Conservation (phyloP, 2,113 vertebrate genomes). For the Ptilonorhynchus violaceus region DNA sequence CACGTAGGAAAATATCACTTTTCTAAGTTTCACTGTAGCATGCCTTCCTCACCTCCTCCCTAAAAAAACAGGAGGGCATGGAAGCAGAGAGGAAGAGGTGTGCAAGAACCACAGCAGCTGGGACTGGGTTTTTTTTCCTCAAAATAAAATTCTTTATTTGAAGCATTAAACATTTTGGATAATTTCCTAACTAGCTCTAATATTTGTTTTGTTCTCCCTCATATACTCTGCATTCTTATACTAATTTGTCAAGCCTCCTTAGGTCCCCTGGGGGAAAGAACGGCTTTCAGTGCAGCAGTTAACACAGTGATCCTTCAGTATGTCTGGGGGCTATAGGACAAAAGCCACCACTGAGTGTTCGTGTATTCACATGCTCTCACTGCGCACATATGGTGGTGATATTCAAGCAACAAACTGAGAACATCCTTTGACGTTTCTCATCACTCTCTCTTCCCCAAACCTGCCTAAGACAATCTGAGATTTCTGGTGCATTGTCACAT, state of each 20-base stretch:
- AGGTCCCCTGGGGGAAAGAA: background rate
- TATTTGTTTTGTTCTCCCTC: background rate
- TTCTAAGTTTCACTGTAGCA: background rate
- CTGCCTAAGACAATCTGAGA: background rate
- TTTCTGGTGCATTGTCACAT: background rate
- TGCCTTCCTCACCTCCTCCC: background rate
- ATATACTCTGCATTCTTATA: background rate
- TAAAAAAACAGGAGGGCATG: background rate
- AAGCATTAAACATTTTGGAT: background rate
- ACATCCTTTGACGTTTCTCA: background rate
- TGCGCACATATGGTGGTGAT: background rate
- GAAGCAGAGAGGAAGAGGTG: background rate
- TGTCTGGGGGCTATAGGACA: background rate
- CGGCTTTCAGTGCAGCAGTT: background rate
- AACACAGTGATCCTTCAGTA: background rate
- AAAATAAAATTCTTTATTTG: background rate
- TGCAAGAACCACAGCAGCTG: background rate
- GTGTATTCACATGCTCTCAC: background rate
- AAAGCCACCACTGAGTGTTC: background rate
- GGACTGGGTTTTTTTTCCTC: background rate
- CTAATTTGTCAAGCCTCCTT: background rate
- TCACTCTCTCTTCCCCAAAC: background rate
- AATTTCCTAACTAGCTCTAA: background rate
- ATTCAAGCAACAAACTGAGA: background rate
- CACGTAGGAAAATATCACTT: background rate